Percentiles rank a stretch among this genome's conserved stretches.
These are phyloP conservation scores for Hoplodrina ambigua DNA, from an alignment of 2,888 invertebrate species.

Conservation along the genomic window DNA sequence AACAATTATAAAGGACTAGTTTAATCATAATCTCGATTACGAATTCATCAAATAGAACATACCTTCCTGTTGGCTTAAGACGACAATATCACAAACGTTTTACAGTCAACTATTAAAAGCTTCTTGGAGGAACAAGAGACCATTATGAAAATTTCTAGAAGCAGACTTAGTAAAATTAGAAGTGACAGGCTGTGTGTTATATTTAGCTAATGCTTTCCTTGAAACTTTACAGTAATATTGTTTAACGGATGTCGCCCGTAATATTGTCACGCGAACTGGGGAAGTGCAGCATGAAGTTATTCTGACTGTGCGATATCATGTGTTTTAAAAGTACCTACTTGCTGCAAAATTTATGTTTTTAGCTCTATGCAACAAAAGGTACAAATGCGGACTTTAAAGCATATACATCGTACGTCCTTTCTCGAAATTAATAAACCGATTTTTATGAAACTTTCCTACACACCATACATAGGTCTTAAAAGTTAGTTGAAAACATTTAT, in stretches of 20 bases:
- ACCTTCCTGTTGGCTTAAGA: background rate
- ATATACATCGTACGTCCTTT: no score
- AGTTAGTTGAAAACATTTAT: no score
- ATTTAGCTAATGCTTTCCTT: conserved; percentile 58
- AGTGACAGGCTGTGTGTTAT: conserved; percentile 41
- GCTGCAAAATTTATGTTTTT: background rate
- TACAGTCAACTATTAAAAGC: conserved; percentile 33
- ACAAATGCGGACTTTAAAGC: background rate
- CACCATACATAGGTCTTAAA: no score
- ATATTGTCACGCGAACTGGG: conserved; percentile 37
- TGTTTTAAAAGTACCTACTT: background rate
- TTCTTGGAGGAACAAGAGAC: conserved; percentile 35
- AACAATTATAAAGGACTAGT: no score
- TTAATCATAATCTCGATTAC: background rate
- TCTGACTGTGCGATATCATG: conserved; percentile 9
- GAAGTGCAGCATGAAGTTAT: conserved; percentile 31
- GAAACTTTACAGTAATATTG: conserved; percentile 32
- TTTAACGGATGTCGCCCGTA: conserved; percentile 22
- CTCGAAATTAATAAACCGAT: no score
- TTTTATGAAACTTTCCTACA: no score
- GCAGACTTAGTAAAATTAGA: conserved; percentile 44
- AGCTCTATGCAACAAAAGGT: no score
- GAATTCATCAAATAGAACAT: conserved; percentile 1
- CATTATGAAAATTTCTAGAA: conserved; percentile 45
- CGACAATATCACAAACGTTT: conserved; percentile 21